Evolutionary conservation across 2,797 vertebrate species (phyloP).

Genomic region (Melanotaenia parkinsoni): DNA sequence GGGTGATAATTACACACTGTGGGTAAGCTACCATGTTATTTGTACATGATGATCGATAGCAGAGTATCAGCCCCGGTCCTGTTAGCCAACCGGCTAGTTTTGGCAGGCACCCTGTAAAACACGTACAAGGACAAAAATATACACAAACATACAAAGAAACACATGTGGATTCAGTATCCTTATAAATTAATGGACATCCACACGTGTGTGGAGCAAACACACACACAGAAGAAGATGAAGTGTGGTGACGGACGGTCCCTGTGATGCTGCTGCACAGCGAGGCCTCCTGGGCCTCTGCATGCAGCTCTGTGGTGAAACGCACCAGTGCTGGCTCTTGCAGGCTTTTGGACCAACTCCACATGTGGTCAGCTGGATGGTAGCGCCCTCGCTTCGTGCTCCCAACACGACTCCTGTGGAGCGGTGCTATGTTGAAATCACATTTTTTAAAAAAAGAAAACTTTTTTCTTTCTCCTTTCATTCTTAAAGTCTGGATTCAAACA

Average conservation of each 20-base stretch:
- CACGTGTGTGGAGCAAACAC: constrained; percentile 23
- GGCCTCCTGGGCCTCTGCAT: constrained; percentile 63
- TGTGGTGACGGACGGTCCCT: constrained; percentile 63
- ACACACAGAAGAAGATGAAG: constrained; percentile 33
- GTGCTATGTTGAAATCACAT: constrained; percentile 42
- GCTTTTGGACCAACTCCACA: constrained; percentile 68
- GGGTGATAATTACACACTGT: constrained; percentile 77
- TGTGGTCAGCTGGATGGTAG: constrained; percentile 72
- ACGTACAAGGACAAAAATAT: constrained; percentile 26
- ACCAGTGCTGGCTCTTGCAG: constrained; percentile 52
- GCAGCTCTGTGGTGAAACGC: constrained; percentile 68
- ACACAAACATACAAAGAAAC: constrained; percentile 14
- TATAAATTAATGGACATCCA: constrained; percentile 13
- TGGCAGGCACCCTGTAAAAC: constrained; percentile 61
- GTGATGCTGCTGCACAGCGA: constrained; percentile 61
- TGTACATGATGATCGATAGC: constrained; percentile 81
- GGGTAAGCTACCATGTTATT: constrained; percentile 74
- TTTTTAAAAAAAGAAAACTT: background rate
- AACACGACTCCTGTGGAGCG: constrained; percentile 49
- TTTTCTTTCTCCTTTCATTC: constrained; percentile 4
- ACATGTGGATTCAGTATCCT: background rate
- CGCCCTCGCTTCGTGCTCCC: constrained; percentile 65
- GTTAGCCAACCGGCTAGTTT: constrained; percentile 49
- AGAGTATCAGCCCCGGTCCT: constrained; percentile 69
- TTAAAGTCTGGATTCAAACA: constrained; percentile 1